Conservation (phyloP, 2,113 vertebrate genomes). For the Bucco capensis region DNA sequence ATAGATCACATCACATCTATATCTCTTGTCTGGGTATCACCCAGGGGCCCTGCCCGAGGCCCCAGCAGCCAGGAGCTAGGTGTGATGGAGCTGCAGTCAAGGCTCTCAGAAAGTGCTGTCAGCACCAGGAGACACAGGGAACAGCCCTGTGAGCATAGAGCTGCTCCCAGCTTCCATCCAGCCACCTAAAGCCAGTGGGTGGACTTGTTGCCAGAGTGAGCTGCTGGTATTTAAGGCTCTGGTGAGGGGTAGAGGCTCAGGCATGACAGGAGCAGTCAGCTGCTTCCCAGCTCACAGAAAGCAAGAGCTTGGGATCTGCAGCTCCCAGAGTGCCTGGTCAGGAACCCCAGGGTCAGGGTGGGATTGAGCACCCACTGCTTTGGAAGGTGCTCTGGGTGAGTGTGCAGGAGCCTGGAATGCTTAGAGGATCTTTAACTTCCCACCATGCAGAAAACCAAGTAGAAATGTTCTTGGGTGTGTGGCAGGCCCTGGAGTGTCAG, state of each 20-base stretch:
- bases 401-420: too few species aligned
- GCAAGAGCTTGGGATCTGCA: background rate
- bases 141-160: background rate
- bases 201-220: conserved; percentile 13
- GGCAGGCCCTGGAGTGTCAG: rapidly evolving
- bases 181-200: background rate
- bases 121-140: rapidly evolving
- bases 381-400: too few species aligned
- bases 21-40: too few species aligned
- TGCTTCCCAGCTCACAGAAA: background rate
- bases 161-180: background rate
- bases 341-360: background rate
- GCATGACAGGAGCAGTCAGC: too few species aligned
- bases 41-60: background rate
- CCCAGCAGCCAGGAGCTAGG: background rate
- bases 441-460: too few species aligned
- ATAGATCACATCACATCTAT: rapidly evolving
- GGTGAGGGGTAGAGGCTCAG: background rate
- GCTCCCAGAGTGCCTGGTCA: background rate
- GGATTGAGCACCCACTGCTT: background rate
- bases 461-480: rapidly evolving
- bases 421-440: too few species aligned
- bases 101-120: background rate
- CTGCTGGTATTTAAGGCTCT: conserved; percentile 5
- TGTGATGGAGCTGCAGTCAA: background rate